phyloP scores from a whole-genome alignment of 2,888 invertebrate genomes.

The Shargacucullia verbasci region DNA sequence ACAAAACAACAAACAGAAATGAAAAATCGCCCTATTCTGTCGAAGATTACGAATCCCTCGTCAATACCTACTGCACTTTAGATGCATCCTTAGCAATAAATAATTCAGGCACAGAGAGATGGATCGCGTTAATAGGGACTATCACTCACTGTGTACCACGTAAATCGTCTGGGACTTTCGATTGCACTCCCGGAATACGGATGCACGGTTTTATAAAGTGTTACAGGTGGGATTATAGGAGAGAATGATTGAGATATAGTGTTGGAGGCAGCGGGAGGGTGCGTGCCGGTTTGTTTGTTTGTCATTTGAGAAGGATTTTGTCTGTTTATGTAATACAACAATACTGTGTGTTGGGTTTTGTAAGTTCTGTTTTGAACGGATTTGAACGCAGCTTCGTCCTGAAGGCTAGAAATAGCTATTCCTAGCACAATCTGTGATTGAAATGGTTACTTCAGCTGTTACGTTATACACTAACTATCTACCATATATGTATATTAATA shows the following conservation, averaged over 20 bases:
- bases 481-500: too few species aligned
- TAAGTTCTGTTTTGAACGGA: too few species aligned
- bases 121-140: constrained; percentile 76
- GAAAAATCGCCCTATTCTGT: constrained; percentile 46
- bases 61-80: constrained; percentile 60
- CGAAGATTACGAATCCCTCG: constrained; percentile 32
- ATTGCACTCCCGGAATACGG: constrained; percentile 67
- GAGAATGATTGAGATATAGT: constrained; percentile 55
- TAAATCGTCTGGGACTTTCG: constrained; percentile 85
- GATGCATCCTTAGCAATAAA: constrained; percentile 79
- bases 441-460: too few species aligned
- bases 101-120: constrained; percentile 76
- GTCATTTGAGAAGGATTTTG: neutral
- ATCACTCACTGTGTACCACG: constrained; percentile 77
- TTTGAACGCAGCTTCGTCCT: too few species aligned
- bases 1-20: constrained; percentile 15
- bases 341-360: too few species aligned
- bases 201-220: constrained; percentile 54
- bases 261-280: constrained; percentile 19
- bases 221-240: constrained; percentile 54
- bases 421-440: too few species aligned
- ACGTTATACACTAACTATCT: too few species aligned
- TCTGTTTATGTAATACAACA: neutral
- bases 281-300: constrained; percentile 5
- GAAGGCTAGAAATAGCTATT: too few species aligned